Base-by-base conservation (phyloP, 2,797 vertebrate species). In the Tangara arthus region DNA sequence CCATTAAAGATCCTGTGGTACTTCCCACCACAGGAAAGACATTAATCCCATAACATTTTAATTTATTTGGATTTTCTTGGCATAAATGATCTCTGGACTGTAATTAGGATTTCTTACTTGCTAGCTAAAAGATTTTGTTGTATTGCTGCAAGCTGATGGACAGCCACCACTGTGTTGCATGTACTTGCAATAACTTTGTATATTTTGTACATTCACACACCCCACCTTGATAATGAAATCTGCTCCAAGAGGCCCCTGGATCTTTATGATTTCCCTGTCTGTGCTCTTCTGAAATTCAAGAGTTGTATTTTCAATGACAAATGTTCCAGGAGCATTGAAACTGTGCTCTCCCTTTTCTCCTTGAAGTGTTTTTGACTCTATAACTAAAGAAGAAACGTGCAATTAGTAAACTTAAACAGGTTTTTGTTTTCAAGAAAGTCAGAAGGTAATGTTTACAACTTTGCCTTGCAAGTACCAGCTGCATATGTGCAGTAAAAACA, bases 191-290 rank as follows among this genome's bases (percentile, higher is more conserved):
- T n/a, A 42, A 32, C 46, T 59, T 69, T 34, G 60, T 56, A 75
- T 21, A 56, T 71, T 56, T 56, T 75, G 35, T 52, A n/a, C 24
- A 81, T 26, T 57, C 3, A 46, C 10, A 34, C 16, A 11, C 37
- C 97, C 93, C 97, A 99, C 99, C 99, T 99, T 99, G 94, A 99
- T 97, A 81, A 98, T 98, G 97, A 99, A 99, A 96, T 99, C 99
- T 34, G 98, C 98, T 41, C 94, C 97, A 73, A 99, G 97, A 34
- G 99, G 98, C 12, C 99, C 98, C 4, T 97, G 97, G 24, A 98
- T 98, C 95, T 98, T 98, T 46, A 99, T 70, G 4, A 98, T 98
- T 96, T 99, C 98, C 89, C 98, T 98, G 52, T 99, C 99, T 4
- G 96, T 81, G 41, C 96, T 97, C 91, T 96, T 98, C 95, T 99